Base-by-base conservation (phyloP, 2,888 invertebrate genomes). In the Brachylomia viminalis region DNA sequence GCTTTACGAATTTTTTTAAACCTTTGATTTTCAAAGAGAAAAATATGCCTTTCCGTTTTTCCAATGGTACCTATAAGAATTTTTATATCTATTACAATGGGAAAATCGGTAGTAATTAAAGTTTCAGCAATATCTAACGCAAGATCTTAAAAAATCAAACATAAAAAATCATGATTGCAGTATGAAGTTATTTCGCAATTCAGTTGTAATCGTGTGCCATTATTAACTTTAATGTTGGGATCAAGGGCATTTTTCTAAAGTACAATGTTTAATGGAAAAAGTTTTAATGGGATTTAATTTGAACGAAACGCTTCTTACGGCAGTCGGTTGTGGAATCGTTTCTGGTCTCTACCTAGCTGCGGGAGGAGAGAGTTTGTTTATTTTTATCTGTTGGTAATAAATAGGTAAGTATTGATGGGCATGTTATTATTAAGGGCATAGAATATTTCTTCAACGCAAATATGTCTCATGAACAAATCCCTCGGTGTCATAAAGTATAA, bases 241-340 rank as follows among this genome's bases (percentile, higher is more conserved):
- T 92, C 89, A 93, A 93, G 92, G 91, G 89, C 90, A 93, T 95
- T 94, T 94, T 94, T 93, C 91, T 91, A 92, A 93, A 93, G 92
- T 92, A 92, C 90, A 92, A 93, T 93, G 92, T 95, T 94, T 94
- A 95, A 96, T 95, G 94, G 95, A 94, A 95, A 95, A 95, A 96
- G 94, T 96, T 96, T 95, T 95, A 95, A 95, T 95, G 91, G 93
- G 92, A 94, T 95, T 94, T 94, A 93, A 95, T 88, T 88, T 94
- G 93, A 93, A 94, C 92, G 94, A 90, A 94, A 94, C 93, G 92
- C 90, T 92, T 81, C 75, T 80, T 72, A 79, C 69, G 71, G 78
- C 72, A 79, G 89, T 91, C 91, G 88, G 92, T 92, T 93, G 82
- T 75, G 79, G 76, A 91, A 92, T 93, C 93, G 92, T 92, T 92